These are phyloP conservation scores for Microdon myrmicae DNA, from an alignment of 2,888 invertebrate genomes.

Conservation along the genomic window DNA sequence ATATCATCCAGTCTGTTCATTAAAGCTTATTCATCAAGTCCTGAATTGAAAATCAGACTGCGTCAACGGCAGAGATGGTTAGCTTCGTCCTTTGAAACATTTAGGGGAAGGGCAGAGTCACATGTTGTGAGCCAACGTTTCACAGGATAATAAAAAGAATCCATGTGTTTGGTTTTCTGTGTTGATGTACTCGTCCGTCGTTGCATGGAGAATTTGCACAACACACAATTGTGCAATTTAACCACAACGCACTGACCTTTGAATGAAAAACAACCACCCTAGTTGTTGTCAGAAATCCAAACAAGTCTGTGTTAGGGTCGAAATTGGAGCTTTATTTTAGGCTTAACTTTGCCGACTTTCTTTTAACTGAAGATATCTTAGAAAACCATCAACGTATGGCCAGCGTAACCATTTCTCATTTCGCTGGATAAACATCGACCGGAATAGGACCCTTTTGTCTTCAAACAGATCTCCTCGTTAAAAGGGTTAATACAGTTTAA, in stretches of 20 bases:
- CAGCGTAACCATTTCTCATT: too few relatives aligned
- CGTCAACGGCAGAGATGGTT: slow-evolving; percentile 36
- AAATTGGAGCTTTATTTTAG: too few relatives aligned
- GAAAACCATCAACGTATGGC: too few relatives aligned
- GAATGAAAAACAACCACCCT: slow-evolving; percentile 38
- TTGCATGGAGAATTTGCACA: slow-evolving; percentile 16
- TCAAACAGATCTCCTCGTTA: too few relatives aligned
- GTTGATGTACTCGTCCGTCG: neutral
- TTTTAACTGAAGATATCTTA: too few relatives aligned
- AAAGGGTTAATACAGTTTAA: too few relatives aligned
- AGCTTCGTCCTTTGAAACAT: neutral
- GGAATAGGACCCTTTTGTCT: too few relatives aligned
- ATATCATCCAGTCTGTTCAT: slow-evolving; percentile 44
- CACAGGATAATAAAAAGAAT: slow-evolving; percentile 37
- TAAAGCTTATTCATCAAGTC: slow-evolving; percentile 53
- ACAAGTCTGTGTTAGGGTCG: too few relatives aligned
- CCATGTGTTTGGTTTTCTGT: slow-evolving; percentile 3
- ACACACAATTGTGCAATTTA: slow-evolving; percentile 38
- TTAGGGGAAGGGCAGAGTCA: neutral
- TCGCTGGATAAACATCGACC: too few relatives aligned
- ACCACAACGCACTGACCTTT: slow-evolving; percentile 38
- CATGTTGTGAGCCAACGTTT: slow-evolving; percentile 29
- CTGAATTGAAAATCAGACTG: slow-evolving; percentile 52
- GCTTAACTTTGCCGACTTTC: too few relatives aligned
- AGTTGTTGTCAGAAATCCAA: slow-evolving; percentile 19